Conservation (phyloP, 2,888 invertebrate genomes). For the Tipula vernalis region DNA sequence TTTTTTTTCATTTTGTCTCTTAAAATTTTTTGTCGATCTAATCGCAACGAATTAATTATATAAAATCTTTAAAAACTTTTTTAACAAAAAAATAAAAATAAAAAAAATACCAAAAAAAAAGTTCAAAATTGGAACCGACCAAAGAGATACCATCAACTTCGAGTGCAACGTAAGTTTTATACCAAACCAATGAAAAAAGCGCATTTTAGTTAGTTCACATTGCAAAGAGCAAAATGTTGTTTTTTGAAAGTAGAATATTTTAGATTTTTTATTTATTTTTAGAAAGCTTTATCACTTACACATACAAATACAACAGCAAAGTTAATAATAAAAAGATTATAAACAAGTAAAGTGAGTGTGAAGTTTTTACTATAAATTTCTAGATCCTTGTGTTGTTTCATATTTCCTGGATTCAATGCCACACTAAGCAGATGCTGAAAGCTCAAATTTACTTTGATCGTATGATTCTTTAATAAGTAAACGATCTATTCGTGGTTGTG, state of each 20-base stretch:
- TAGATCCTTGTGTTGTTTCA: not conserved
- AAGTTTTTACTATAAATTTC: not conserved
- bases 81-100: constrained; percentile 15
- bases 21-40: not conserved
- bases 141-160: constrained; percentile 26
- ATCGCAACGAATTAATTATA: not conserved
- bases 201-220: constrained; percentile 5
- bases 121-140: constrained; percentile 27
- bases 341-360: not conserved
- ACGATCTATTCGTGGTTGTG: too few species aligned
- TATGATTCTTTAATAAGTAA: too few species aligned
- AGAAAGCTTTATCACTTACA: not conserved
- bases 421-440: too few species aligned
- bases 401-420: not conserved
- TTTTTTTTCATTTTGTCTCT: not conserved
- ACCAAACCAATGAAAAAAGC: not conserved
- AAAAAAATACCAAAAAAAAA: constrained; percentile 18
- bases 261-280: not conserved
- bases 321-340: not conserved
- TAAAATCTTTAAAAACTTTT: not conserved
- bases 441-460: too few species aligned
- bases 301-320: not conserved
- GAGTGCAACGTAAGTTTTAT: constrained; percentile 26
- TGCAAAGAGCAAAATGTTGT: not conserved
- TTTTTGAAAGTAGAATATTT: not conserved